phyloP scores from a whole-genome alignment of 2,888 invertebrate species.

The Lypha dubia region DNA sequence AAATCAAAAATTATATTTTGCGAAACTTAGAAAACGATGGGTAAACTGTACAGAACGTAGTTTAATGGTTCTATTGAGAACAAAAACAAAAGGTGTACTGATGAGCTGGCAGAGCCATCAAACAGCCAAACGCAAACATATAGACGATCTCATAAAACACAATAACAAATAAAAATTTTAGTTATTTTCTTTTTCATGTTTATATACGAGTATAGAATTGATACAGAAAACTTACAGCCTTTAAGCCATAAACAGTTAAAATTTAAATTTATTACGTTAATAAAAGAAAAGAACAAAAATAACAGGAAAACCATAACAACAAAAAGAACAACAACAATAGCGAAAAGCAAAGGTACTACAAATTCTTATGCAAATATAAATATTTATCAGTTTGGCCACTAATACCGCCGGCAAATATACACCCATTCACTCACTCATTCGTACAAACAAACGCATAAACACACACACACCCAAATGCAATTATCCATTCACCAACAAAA shows the following conservation, averaged over 20 bases:
- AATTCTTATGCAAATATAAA: constrained; percentile 52
- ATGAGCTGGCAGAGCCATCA: no score
- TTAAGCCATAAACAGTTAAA: constrained; percentile 27
- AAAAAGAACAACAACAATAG: constrained; percentile 20
- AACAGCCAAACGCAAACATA: background rate
- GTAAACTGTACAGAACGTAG: no score
- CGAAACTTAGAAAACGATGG: no score
- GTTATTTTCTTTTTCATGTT: no score
- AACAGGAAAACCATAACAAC: constrained; percentile 18
- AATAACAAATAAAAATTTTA: no score
- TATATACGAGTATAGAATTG: background rate
- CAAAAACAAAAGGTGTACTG: no score
- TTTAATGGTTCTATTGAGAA: no score
- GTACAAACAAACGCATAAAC: no score
- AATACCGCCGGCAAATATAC: constrained; percentile 36
- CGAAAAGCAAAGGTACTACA: constrained; percentile 34
- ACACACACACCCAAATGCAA: background rate
- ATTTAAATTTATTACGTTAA: constrained; percentile 51
- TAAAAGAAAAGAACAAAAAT: constrained; percentile 3
- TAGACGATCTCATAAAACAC: background rate
- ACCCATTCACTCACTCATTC: constrained; percentile 1
- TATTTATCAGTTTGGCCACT: constrained; percentile 62
- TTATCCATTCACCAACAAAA: background rate
- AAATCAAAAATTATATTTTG: no score
- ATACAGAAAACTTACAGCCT: background rate